These are phyloP conservation scores for Symphodus melops DNA, from an alignment of 2,113 vertebrate genomes.

Conservation along the genomic window DNA sequence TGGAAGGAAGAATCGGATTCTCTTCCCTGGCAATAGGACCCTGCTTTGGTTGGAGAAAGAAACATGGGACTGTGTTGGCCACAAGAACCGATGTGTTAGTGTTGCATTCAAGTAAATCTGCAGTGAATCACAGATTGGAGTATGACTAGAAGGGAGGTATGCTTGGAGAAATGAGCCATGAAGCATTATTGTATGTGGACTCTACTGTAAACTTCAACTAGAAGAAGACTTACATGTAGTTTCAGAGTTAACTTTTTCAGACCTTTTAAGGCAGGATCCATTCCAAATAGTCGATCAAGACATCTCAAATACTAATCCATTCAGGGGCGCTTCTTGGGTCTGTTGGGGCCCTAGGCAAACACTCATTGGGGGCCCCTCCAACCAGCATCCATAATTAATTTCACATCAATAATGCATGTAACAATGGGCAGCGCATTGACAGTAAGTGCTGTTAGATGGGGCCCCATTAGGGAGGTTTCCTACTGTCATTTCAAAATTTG, in stretches of 20 bases:
- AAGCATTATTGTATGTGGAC: neutral
- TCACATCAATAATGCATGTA: too few relatives aligned
- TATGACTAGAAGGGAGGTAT: neutral
- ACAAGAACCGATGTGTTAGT: neutral
- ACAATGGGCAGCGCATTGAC: too few relatives aligned
- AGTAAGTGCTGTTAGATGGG: too few relatives aligned
- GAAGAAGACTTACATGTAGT: neutral
- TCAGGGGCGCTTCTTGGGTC: too few relatives aligned
- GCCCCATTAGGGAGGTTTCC: too few relatives aligned
- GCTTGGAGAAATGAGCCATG: neutral
- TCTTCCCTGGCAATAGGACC: neutral
- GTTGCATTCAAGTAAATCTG: conserved; percentile 7
- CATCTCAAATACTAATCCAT: too few relatives aligned
- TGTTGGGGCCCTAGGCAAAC: too few relatives aligned
- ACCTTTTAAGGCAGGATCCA: too few relatives aligned
- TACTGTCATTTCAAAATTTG: too few relatives aligned
- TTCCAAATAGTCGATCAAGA: too few relatives aligned
- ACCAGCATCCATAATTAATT: too few relatives aligned
- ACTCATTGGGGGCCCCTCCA: too few relatives aligned
- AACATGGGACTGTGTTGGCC: neutral
- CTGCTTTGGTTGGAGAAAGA: neutral
- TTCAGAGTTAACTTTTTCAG: neutral
- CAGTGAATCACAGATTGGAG: conserved; percentile 15
- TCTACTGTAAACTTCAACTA: neutral
- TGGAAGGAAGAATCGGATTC: neutral